phyloP scores from a whole-genome alignment of 2,888 invertebrate genomes.

The Polydrusus cervinus region DNA sequence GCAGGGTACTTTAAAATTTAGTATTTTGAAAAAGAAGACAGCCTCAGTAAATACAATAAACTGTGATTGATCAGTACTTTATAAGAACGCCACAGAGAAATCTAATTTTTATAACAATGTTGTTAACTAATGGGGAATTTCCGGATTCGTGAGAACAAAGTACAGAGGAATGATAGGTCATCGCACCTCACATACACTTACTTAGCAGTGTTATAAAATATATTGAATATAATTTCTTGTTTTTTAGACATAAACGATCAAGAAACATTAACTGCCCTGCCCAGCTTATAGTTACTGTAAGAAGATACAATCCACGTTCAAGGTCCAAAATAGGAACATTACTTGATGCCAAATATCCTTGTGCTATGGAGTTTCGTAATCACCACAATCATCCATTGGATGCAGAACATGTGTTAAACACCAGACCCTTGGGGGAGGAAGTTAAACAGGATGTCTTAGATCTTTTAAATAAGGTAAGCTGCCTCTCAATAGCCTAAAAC shows the following conservation, averaged over 20 bases:
- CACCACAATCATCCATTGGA: slow-evolving; percentile 44
- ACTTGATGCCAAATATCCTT: slow-evolving; percentile 32
- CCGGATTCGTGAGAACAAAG: too few relatives aligned
- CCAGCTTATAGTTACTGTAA: slow-evolving; percentile 35
- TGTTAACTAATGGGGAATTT: too few relatives aligned
- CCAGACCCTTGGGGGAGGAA: slow-evolving; percentile 36
- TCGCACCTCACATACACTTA: too few relatives aligned
- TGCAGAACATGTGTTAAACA: slow-evolving; percentile 28
- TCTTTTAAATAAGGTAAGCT: slow-evolving; percentile 38
- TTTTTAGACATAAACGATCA: slow-evolving; percentile 38
- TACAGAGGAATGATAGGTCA: too few relatives aligned
- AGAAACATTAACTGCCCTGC: slow-evolving; percentile 46
- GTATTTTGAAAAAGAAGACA: too few relatives aligned
- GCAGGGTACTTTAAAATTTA: too few relatives aligned
- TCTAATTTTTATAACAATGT: too few relatives aligned
- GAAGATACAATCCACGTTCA: neutral
- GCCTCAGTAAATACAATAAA: too few relatives aligned
- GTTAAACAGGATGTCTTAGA: slow-evolving; percentile 33
- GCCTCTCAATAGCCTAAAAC: too few relatives aligned
- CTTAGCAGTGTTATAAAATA: too few relatives aligned
- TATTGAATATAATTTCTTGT: neutral
- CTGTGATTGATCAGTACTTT: too few relatives aligned
- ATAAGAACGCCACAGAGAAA: too few relatives aligned
- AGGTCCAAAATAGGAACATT: slow-evolving; percentile 13
- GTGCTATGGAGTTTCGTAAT: slow-evolving; percentile 38